These are phyloP conservation scores for Dicycla oo DNA, from an alignment of 2,888 invertebrate species.

Conservation along the genomic window DNA sequence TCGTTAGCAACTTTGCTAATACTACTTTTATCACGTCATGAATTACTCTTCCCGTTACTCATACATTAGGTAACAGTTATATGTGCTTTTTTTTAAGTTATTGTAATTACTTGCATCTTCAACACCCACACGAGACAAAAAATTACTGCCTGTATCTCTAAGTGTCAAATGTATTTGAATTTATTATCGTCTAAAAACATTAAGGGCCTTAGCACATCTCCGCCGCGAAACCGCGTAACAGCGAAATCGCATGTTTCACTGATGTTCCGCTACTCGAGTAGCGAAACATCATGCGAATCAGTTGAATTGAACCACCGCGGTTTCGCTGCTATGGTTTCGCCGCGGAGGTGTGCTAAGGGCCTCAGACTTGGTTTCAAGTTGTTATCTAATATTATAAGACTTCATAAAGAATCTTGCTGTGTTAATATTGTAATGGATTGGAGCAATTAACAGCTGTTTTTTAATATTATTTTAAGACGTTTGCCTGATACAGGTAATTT, in stretches of 20 bases:
- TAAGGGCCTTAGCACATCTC: no score
- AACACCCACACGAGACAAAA: constrained; percentile 31
- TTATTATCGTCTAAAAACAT: constrained; percentile 33
- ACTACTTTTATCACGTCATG: neutral
- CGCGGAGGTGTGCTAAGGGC: no score
- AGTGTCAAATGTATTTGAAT: constrained; percentile 35
- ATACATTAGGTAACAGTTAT: neutral
- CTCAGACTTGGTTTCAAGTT: constrained; percentile 2
- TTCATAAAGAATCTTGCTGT: constrained; percentile 21
- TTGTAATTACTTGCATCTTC: constrained; percentile 11
- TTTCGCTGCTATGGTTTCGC: no score
- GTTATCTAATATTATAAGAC: constrained; percentile 25
- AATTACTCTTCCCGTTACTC: constrained; percentile 1
- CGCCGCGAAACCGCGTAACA: no score
- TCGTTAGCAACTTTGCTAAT: neutral
- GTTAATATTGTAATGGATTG: constrained; percentile 30
- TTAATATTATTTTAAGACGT: constrained; percentile 17
- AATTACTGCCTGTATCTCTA: constrained; percentile 18
- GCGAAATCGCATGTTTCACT: no score
- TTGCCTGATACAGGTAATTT: constrained; percentile 24
- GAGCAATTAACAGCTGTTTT: constrained; percentile 21
- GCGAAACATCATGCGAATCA: no score
- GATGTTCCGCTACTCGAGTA: no score
- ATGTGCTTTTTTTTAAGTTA: constrained; percentile 14
- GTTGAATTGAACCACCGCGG: no score